Evolutionary conservation across 30 jellyfish, hydroid and myxozoan species (phyloP), one percentile per base, ranked within the genome.

Genomic region (Chironex yamaguchii): DNA sequence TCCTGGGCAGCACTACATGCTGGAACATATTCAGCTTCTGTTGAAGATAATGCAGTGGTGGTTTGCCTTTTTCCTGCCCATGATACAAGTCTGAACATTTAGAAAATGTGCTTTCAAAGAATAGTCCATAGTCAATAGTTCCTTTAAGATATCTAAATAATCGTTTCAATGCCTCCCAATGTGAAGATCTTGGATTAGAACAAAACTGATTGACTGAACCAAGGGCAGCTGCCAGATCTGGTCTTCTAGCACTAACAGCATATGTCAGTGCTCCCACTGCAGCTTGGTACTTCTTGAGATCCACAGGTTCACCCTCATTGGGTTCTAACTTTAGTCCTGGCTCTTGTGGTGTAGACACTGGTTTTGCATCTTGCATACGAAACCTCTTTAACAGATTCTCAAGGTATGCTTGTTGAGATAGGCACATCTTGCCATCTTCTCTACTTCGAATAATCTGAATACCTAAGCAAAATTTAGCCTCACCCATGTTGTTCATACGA

Each of bases 11-110:
- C 88, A 1, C 22, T 24, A 2, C 34, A 0, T 23, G 54, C 4
- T 22, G 94, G 82, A 69, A 84, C 79, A 69, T 71, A 84, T 67
- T 84, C 94, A 1, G 94, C 94, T 36, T 84, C 94, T 6, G 94
- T 84, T 27, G 88, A 26, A 23, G 94, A 84, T 34, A 84, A 62
- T 6, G 94, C 94, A 24, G 34, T 88, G 20, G 53, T 33, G n/a
- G 94, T 4, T 53, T 84, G 94, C 25, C 84, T 53, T 30, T 69
- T 71, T 17, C 66, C 2, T 30, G 29, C 58, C 94, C 94, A 84
- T 13, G 86, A 62, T 34, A 84, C 84, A 4, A 84, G 17, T 21
- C 28, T 28, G 72, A 68, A 82, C 2, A 82, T 29, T 30, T 82
- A 82, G 27, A 84, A 84, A 1, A 73, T 29, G 28, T n/a, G n/a